phyloP scores from a whole-genome alignment of 2,888 invertebrate genomes.

The Bhutanitis thaidina region DNA sequence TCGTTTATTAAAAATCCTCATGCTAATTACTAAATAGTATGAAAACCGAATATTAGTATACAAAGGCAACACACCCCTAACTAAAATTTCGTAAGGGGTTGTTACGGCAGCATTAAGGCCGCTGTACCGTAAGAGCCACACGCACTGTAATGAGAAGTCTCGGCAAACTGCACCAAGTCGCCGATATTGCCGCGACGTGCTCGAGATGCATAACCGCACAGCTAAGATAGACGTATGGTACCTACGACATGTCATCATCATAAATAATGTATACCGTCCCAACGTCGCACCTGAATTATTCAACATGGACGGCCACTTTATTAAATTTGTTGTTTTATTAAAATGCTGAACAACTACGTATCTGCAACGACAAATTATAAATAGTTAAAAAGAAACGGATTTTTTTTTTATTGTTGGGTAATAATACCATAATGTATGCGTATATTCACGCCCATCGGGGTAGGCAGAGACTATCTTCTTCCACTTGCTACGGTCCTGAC shows the following conservation, averaged over 20 bases:
- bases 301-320: constrained; percentile 71
- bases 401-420: constrained; percentile 46
- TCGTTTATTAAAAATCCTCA: too few species aligned
- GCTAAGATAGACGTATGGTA: constrained; percentile 62
- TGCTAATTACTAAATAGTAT: too few species aligned
- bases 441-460: too few species aligned
- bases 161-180: constrained; percentile 32
- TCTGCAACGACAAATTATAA: constrained; percentile 49
- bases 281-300: constrained; percentile 66
- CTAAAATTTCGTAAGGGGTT: neutral
- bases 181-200: constrained; percentile 65
- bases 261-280: constrained; percentile 73
- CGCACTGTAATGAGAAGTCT: constrained; percentile 23
- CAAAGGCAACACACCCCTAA: neutral
- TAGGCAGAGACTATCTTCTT: too few species aligned
- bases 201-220: constrained; percentile 70
- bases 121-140: neutral
- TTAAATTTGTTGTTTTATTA: constrained; percentile 73
- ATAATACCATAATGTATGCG: constrained; percentile 28
- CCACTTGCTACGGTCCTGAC: too few species aligned
- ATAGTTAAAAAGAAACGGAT: constrained; percentile 47
- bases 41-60: too few species aligned
- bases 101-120: neutral
- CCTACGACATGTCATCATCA: constrained; percentile 71
- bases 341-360: constrained; percentile 50